These are phyloP conservation scores for Diplolepis rosae DNA, from an alignment of 2,888 invertebrate species.

Conservation along the genomic window DNA sequence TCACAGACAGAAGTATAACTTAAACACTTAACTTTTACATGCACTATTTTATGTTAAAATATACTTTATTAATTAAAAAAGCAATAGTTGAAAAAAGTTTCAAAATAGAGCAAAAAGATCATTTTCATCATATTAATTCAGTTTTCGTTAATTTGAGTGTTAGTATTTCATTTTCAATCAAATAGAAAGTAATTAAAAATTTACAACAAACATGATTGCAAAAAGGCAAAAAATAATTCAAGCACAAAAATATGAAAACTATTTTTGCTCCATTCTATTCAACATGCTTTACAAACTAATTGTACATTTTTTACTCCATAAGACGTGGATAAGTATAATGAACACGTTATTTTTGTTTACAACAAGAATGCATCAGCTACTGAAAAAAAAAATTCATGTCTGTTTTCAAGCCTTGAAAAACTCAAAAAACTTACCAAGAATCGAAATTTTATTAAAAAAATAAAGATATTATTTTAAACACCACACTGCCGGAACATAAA, in stretches of 20 bases:
- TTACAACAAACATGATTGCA: conserved; percentile 1
- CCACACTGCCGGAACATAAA: not conserved
- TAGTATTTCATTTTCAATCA: not conserved
- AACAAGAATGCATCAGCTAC: not conserved
- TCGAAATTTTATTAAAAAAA: not conserved
- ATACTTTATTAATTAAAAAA: conserved; percentile 33
- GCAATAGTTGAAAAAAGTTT: conserved; percentile 26
- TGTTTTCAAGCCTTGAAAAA: not conserved
- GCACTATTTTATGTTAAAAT: conserved; percentile 37
- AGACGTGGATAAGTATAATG: not conserved
- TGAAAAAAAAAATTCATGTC: not conserved
- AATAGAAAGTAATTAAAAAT: conserved; percentile 6
- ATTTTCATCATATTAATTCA: conserved; percentile 25
- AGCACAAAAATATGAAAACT: conserved; percentile 31
- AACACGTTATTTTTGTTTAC: not conserved
- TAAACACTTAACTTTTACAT: conserved; percentile 35
- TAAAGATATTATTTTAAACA: not conserved
- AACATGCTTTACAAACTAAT: conserved; percentile 19
- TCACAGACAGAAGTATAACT: conserved; percentile 24
- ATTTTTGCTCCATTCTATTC: not conserved
- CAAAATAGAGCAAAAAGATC: conserved; percentile 26
- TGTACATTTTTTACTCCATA: conserved; percentile 17
- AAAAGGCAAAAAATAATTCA: conserved; percentile 2
- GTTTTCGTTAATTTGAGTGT: conserved; percentile 8
- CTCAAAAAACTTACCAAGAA: not conserved